phyloP scores from a whole-genome alignment of 2,888 invertebrate species.

The Orchesella flavescens region DNA sequence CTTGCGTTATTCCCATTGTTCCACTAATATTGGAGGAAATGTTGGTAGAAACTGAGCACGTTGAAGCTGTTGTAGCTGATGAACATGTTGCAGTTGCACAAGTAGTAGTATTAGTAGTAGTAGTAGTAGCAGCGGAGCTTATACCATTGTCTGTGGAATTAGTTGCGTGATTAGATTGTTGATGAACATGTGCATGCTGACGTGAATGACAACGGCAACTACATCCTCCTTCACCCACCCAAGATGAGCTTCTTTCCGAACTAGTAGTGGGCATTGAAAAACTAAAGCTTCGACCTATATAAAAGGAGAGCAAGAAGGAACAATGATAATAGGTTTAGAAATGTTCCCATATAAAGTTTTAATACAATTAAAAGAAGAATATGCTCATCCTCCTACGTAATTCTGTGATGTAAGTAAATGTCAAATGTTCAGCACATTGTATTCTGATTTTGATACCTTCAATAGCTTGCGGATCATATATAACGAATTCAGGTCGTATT shows the following conservation, averaged over 20 bases:
- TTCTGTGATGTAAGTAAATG: too few species aligned
- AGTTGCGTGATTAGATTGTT: conserved; percentile 38
- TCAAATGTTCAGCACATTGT: too few species aligned
- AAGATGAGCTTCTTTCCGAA: conserved; percentile 8
- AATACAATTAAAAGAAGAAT: too few species aligned
- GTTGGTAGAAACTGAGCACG: conserved; percentile 38
- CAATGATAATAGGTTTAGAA: too few species aligned
- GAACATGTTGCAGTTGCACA: background rate
- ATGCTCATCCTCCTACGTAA: too few species aligned
- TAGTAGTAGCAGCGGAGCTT: background rate
- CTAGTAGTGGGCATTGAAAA: background rate
- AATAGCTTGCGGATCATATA: conserved; percentile 89
- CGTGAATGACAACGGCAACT: conserved; percentile 38
- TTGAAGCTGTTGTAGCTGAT: background rate
- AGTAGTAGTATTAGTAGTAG: too few species aligned
- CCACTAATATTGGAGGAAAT: conserved; percentile 11
- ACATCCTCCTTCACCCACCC: conserved; percentile 50
- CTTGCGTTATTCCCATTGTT: conserved; percentile 20
- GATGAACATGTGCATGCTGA: conserved; percentile 26
- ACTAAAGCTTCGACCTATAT: too few species aligned
- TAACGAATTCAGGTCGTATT: conserved; percentile 97
- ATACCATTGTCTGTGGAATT: conserved; percentile 35
- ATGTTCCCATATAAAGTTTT: too few species aligned
- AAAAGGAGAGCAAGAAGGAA: too few species aligned
- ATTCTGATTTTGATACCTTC: too few species aligned